These are phyloP conservation scores for Lerista edwardsae DNA, from an alignment of 2,797 vertebrate species.

Conservation along the genomic window DNA sequence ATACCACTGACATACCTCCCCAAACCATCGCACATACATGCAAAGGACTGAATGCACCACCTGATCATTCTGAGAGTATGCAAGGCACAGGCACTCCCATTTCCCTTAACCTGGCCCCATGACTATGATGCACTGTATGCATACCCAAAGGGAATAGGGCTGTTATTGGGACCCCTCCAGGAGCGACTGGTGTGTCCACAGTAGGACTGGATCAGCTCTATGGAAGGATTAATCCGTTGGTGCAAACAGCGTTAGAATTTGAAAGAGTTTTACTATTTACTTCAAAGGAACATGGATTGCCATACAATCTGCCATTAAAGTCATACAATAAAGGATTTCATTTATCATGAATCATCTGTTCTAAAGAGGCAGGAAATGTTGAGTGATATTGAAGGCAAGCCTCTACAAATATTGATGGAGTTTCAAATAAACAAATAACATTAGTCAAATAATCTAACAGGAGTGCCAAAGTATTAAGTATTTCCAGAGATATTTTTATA, in stretches of 20 bases:
- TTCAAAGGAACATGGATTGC: neutral
- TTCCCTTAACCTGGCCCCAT: neutral
- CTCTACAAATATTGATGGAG: slow-evolving; percentile 6
- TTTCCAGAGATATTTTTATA: slow-evolving; percentile 12
- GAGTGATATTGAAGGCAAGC: neutral
- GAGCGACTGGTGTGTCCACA: neutral
- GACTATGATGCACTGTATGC: neutral
- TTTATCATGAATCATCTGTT: slow-evolving; percentile 18
- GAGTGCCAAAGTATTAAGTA: neutral
- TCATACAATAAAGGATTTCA: neutral
- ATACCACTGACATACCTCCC: neutral
- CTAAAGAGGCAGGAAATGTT: slow-evolving; percentile 17
- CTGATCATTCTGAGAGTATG: neutral
- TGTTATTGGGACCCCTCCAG: neutral
- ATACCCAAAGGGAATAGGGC: neutral
- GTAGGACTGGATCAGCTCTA: neutral
- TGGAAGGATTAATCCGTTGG: neutral
- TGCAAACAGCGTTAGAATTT: neutral
- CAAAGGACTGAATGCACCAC: neutral
- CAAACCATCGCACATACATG: neutral
- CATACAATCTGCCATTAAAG: neutral
- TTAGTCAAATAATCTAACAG: neutral
- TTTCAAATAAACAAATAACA: slow-evolving; percentile 16
- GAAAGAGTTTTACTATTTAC: neutral
- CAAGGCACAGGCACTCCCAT: neutral